Evolutionary conservation across 2,888 invertebrate species (phyloP).

Genomic region (Alentia gelatinosa): DNA sequence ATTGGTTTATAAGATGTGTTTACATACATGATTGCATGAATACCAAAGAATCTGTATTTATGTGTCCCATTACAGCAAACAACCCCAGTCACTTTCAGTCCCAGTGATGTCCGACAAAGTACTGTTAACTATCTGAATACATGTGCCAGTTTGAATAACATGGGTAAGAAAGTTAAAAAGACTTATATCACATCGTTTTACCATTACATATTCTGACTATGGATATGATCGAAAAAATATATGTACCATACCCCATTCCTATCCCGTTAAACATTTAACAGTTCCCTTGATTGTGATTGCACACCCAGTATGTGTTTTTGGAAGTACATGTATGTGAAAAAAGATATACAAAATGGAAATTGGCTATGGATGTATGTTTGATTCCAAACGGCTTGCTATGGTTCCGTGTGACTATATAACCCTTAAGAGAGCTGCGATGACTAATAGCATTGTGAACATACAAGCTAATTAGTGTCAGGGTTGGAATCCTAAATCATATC

Average conservation of each 20-base stretch:
- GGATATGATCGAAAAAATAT: not conserved
- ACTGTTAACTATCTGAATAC: not conserved
- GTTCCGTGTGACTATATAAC: too few species aligned
- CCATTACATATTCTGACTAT: not conserved
- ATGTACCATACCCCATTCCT: too few species aligned
- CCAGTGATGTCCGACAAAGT: not conserved
- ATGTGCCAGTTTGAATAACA: not conserved
- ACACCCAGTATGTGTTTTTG: too few species aligned
- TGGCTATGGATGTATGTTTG: too few species aligned
- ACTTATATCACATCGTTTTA: not conserved
- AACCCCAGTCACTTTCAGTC: not conserved
- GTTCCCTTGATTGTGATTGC: too few species aligned
- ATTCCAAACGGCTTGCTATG: too few species aligned
- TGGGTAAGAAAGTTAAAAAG: conserved; percentile 9
- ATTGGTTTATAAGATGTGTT: not conserved
- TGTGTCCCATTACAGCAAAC: too few species aligned
- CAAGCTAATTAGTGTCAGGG: not conserved
- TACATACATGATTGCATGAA: not conserved
- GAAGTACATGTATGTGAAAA: too few species aligned
- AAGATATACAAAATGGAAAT: too few species aligned
- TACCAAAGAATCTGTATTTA: not conserved
- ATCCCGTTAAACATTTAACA: too few species aligned
- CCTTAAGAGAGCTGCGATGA: too few species aligned
- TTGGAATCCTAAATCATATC: not conserved
- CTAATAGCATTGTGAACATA: not conserved